These are phyloP conservation scores for Gastrophysa polygoni DNA, from an alignment of 2,888 invertebrate species.

Conservation along the genomic window DNA sequence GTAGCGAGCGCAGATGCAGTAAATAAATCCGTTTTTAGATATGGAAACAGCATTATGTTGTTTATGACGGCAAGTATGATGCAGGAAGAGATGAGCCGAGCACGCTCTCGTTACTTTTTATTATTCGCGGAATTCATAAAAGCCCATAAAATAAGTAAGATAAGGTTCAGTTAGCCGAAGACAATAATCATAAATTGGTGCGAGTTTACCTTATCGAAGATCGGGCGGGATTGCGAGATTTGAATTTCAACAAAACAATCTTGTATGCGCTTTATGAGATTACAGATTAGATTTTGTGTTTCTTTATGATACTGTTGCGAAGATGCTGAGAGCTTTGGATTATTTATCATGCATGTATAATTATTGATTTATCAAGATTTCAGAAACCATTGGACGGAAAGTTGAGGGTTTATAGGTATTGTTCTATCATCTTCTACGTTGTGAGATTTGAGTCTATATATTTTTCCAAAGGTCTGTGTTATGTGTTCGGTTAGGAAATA, in stretches of 20 bases:
- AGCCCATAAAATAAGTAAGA: constrained; percentile 47
- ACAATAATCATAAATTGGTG: constrained; percentile 49
- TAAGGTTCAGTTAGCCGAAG: constrained; percentile 45
- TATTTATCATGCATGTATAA: too few relatives aligned
- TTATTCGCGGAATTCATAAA: constrained; percentile 55
- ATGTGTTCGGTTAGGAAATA: too few relatives aligned
- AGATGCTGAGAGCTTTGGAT: too few relatives aligned
- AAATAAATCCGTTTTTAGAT: constrained; percentile 56
- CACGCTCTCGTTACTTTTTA: constrained; percentile 58
- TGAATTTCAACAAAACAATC: constrained; percentile 11
- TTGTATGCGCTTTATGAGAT: neutral
- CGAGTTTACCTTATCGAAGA: constrained; percentile 31
- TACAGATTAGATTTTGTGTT: neutral
- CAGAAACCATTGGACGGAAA: too few relatives aligned
- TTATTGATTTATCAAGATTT: too few relatives aligned
- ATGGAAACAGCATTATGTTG: constrained; percentile 53
- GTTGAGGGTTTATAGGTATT: too few relatives aligned
- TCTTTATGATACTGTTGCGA: neutral
- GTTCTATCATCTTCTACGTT: too few relatives aligned
- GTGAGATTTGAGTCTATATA: too few relatives aligned
- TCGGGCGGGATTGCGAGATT: constrained; percentile 24
- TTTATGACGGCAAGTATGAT: constrained; percentile 53
- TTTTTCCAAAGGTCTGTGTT: too few relatives aligned
- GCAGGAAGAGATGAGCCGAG: constrained; percentile 52
- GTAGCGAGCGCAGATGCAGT: constrained; percentile 33